Percentiles rank a stretch among this genome's conserved stretches.
These are phyloP conservation scores for Lagocephalus sceleratus DNA, from an alignment of 2,797 vertebrate genomes.

Conservation along the genomic window DNA sequence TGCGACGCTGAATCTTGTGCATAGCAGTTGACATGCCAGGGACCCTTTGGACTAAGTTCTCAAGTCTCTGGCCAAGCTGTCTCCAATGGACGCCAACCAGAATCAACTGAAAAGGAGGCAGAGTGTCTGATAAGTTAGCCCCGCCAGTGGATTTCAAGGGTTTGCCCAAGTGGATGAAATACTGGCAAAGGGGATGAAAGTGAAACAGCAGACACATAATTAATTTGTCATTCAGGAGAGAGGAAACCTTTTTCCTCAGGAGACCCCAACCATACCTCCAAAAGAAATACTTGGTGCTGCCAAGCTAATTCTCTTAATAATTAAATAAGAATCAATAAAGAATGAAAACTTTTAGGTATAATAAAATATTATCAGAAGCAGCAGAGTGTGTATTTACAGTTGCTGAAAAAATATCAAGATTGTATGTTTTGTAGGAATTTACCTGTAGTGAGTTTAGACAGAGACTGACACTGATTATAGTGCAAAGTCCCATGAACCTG, in stretches of 20 bases:
- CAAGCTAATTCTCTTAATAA: conserved; percentile 21
- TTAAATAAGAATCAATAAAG: conserved; percentile 10
- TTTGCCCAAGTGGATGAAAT: conserved; percentile 48
- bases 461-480: conserved; percentile 13
- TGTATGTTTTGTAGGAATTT: neutral
- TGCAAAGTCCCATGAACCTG: neutral
- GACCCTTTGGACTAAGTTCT: conserved; percentile 65
- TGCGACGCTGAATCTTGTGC: conserved; percentile 63
- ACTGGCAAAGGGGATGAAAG: conserved; percentile 50
- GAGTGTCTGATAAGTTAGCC: conserved; percentile 54
- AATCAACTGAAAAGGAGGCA: conserved; percentile 61
- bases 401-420: too few relatives aligned
- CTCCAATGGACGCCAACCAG: conserved; percentile 65
- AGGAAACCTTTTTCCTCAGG: conserved; percentile 47
- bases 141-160: conserved; percentile 45
- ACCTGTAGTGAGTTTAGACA: conserved; percentile 15
- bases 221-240: conserved; percentile 69
- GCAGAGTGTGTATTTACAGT: too few relatives aligned
- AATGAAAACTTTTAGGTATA: neutral
- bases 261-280: conserved; percentile 38
- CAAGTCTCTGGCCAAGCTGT: conserved; percentile 70
- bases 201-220: conserved; percentile 53
- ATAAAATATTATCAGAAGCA: neutral
- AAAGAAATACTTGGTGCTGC: conserved; percentile 25
- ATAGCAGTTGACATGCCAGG: conserved; percentile 72